These are phyloP conservation scores for Lithobates sylvaticus DNA, from an alignment of 2,797 vertebrate genomes.

Conservation along the genomic window DNA sequence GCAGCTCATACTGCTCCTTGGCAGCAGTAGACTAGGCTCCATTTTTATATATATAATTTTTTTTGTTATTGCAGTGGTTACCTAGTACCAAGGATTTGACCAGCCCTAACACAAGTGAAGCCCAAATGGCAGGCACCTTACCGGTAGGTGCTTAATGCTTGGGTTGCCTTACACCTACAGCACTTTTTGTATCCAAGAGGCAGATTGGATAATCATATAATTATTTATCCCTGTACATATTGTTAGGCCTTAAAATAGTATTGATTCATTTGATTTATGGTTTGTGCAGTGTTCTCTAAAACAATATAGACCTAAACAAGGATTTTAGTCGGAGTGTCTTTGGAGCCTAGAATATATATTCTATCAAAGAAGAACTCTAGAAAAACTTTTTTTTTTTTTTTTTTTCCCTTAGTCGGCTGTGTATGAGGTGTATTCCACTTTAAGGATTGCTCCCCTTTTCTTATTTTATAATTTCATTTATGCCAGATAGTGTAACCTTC, in stretches of 20 bases:
- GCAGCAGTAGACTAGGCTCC: neutral
- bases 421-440: too few relatives aligned
- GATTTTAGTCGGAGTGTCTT: too few relatives aligned
- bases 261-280: neutral
- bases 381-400: too few relatives aligned
- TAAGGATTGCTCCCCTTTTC: too few relatives aligned
- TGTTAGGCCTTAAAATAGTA: neutral
- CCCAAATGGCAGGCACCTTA: neutral
- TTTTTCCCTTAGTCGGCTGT: too few relatives aligned
- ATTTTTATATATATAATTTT: neutral
- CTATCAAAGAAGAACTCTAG: too few relatives aligned
- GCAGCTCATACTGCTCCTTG: too few relatives aligned
- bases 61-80: neutral
- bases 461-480: too few relatives aligned
- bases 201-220: slow-evolving; percentile 18
- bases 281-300: too few relatives aligned
- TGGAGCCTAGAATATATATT: too few relatives aligned
- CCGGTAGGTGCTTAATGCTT: neutral
- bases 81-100: neutral
- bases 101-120: neutral
- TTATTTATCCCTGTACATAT: neutral
- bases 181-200: slow-evolving; percentile 29
- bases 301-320: too few relatives aligned
- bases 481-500: too few relatives aligned
- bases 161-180: slow-evolving; percentile 24